phyloP scores from a whole-genome alignment of 2,113 vertebrate genomes.

The Phasianus colchicus region DNA sequence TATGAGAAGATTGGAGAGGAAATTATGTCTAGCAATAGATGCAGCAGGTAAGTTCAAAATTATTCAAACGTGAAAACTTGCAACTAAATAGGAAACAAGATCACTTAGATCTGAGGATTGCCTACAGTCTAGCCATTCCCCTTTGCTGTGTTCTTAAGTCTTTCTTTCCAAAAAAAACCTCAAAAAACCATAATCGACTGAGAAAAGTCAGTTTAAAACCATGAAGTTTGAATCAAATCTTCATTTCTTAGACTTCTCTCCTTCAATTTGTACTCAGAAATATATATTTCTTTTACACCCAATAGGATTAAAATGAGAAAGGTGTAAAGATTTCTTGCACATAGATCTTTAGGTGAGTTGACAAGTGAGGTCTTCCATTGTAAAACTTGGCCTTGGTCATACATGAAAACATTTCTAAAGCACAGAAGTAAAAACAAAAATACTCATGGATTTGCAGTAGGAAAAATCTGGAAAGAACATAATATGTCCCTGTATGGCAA shows the following conservation, averaged over 20 bases:
- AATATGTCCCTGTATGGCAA: not conserved
- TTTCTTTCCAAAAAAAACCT: not conserved
- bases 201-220: not conserved
- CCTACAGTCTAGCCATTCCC: not conserved
- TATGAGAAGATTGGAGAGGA: not conserved
- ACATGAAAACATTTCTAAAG: not conserved
- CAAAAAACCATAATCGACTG: not conserved
- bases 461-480: not conserved
- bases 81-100: not conserved
- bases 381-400: not conserved
- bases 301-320: not conserved
- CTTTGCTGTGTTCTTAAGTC: not conserved
- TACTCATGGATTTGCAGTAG: not conserved
- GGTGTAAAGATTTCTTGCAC: not conserved
- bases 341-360: not conserved
- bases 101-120: not conserved
- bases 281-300: not conserved
- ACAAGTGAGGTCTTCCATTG: not conserved
- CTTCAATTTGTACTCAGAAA: not conserved
- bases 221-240: not conserved
- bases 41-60: not conserved
- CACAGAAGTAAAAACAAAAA: not conserved
- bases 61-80: not conserved
- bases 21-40: not conserved
- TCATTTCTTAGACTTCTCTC: not conserved